Evolutionary conservation across 1,140 invertebrate species (phyloP), one percentile per base, ranked within the genome.

Genomic region (Trachymyrmex cornetzi): DNA sequence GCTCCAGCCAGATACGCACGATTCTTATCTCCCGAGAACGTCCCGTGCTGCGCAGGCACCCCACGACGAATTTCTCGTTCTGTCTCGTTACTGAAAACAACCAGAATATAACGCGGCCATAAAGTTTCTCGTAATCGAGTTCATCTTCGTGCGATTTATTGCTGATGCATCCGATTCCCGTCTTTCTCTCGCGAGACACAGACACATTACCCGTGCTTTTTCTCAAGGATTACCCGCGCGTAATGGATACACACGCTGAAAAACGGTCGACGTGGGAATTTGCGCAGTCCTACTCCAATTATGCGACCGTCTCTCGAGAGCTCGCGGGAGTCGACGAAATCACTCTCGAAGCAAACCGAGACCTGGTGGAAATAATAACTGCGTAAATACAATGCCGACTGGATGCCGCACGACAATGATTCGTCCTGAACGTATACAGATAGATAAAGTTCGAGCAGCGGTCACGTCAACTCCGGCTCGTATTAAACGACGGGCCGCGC

Each of bases 41-140:
- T 38, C 24, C 34, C 27, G 67, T 30, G 9, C 16, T n/a, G 22
- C 66, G 27, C 61, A 3, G 55, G 6, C 44, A 61, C 59, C 48
- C 50, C 67, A 19, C 44, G 53, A 74, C 14, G 80, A 74, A 84
- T 84, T 74, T 63, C 80, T 74, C 69, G 55, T 75, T 74, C 69
- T 61, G 19, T 74, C 55, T 84, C 69, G 38, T 82, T 82, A 74
- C 55, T 63, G 67, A 27, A 61, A 84, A 84, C 44, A 27, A 61
- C 38, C 55, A 53, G 50, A 22, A 22, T 61, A 24, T 61, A 61
- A 74, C 53, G 27, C 80, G 69, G n/a, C 69, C 80, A 7, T 84
- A 84, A 84, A 84, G 69, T 50, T 59, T 24, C 44, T 16, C 80
- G 55, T 63, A 74, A 84, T 84, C 80, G 80, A 84, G 67, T 74